A percentile compares a stretch with the other conserved stretches of the same genome.
Conservation (phyloP, 2,888 invertebrate genomes). For the Dynastes tityus region DNA sequence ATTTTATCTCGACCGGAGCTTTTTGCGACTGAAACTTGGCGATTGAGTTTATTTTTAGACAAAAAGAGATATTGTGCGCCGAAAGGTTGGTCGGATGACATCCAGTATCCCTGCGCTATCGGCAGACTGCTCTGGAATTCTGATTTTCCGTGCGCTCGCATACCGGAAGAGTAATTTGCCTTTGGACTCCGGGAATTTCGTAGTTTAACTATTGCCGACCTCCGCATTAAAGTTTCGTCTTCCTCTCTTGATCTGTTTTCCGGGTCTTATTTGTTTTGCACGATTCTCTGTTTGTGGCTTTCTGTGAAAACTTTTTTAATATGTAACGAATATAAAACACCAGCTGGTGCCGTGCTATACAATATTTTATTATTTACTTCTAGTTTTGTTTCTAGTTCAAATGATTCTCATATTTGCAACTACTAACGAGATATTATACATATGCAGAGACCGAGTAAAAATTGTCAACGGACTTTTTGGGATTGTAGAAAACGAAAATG, state of each 20-base stretch:
- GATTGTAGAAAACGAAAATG: too few species aligned
- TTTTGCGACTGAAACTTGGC: constrained; percentile 42
- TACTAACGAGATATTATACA: too few species aligned
- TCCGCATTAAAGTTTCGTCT: constrained; percentile 40
- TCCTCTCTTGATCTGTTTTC: constrained; percentile 35
- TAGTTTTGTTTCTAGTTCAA: not conserved
- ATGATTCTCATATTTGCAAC: too few species aligned
- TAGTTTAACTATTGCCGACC: constrained; percentile 45
- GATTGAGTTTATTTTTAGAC: constrained; percentile 45
- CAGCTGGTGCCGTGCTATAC: not conserved
- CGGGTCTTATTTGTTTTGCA: constrained; percentile 24
- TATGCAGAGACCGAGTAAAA: too few species aligned
- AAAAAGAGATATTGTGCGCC: constrained; percentile 43
- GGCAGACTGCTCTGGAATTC: constrained; percentile 26
- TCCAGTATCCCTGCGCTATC: constrained; percentile 29
- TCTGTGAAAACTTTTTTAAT: constrained; percentile 16
- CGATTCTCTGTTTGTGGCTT: not conserved
- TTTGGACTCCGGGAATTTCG: constrained; percentile 41
- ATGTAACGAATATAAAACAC: constrained; percentile 22
- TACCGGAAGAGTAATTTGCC: constrained; percentile 45
- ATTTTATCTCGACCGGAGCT: not conserved
- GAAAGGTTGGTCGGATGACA: constrained; percentile 31
- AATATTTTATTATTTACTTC: not conserved
- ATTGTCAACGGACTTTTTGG: too few species aligned
- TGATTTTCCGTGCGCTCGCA: constrained; percentile 44